Percentiles rank a stretch among this genome's conserved stretches.
Conservation (phyloP, 2,797 vertebrate genomes). For the Sebastes oblongus region DNA sequence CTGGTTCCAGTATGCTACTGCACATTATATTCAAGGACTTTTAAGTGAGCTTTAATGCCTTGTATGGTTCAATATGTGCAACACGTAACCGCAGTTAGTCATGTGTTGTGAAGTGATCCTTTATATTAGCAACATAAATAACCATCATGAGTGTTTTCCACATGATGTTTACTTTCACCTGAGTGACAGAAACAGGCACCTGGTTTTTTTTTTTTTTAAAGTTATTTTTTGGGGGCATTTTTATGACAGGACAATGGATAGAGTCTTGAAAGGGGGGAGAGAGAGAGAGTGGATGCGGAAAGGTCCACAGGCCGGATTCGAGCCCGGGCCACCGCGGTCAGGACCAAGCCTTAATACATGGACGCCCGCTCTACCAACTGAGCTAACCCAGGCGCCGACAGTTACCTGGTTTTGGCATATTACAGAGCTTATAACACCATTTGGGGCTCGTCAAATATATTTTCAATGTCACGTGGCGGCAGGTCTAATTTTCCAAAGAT, state of each 20-base stretch:
- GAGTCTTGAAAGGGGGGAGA: too few species aligned
- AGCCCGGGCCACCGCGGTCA: too few species aligned
- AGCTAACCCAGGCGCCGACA: too few species aligned
- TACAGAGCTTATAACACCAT: not conserved
- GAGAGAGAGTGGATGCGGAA: too few species aligned
- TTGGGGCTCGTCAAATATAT: not conserved
- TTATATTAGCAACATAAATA: not conserved
- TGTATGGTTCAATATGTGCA: not conserved
- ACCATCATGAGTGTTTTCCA: not conserved
- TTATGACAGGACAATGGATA: too few species aligned
- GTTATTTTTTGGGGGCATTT: too few species aligned
- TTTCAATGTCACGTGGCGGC: not conserved
- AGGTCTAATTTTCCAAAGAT: not conserved
- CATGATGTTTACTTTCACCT: not conserved
- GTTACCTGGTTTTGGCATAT: not conserved
- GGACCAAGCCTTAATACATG: too few species aligned
- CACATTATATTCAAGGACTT: not conserved
- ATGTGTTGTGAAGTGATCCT: not conserved
- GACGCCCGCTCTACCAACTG: too few species aligned
- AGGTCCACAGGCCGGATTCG: too few species aligned
- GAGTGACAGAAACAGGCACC: not conserved
- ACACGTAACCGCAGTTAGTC: not conserved
- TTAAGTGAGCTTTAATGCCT: not conserved
- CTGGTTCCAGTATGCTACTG: not conserved
- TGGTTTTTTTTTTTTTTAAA: too few species aligned